These are phyloP conservation scores for Tipula confusa DNA, from an alignment of 2,888 invertebrate genomes.

Conservation along the genomic window DNA sequence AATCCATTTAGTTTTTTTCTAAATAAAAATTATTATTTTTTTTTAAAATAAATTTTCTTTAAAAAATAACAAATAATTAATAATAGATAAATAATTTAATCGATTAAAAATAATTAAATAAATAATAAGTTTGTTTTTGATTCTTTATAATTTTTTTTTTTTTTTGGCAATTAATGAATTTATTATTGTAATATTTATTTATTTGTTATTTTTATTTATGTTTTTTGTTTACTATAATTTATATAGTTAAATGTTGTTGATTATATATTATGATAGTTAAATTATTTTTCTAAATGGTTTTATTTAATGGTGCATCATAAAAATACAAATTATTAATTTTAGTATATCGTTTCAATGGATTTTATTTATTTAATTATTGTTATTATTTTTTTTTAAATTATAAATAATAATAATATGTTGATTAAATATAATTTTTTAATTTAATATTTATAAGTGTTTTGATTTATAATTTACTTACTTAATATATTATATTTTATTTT, in stretches of 20 bases:
- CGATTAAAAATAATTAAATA: background rate
- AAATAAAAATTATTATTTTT: conserved; percentile 13
- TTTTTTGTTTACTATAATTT: background rate
- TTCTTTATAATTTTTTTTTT: background rate
- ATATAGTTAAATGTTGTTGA: background rate
- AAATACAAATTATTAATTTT: background rate
- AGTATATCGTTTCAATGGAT: background rate
- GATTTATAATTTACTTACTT: background rate
- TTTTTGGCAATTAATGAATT: conserved; percentile 20
- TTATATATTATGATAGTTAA: background rate
- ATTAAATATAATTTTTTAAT: background rate
- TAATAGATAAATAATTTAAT: background rate
- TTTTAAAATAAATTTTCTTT: background rate
- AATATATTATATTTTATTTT: background rate
- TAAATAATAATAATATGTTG: conserved; percentile 3
- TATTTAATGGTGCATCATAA: conserved; percentile 4
- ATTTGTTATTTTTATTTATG: background rate
- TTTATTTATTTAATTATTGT: conserved; percentile 13
- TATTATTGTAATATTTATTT: background rate
- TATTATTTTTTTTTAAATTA: background rate
- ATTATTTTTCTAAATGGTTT: background rate
- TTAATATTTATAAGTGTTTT: background rate
- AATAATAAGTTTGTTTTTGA: background rate
- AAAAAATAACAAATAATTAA: conserved; percentile 6
- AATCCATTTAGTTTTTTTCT: background rate